A percentile compares a stretch with the other conserved stretches of the same genome.
These are phyloP conservation scores for Vulpes vulpes DNA, from an alignment of 2,113 vertebrate species.

Conservation along the genomic window DNA sequence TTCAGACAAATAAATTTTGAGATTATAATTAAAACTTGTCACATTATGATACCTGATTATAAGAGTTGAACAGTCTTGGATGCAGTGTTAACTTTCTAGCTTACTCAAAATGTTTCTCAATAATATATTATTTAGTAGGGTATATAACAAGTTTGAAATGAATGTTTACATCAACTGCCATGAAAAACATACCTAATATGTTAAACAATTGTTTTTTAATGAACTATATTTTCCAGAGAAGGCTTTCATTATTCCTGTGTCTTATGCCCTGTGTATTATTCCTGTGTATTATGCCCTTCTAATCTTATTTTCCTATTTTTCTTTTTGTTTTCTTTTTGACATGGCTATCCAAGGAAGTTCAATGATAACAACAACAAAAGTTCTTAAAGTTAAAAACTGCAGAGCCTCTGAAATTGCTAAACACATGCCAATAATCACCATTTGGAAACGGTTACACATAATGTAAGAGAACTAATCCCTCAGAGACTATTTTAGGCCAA, in stretches of 20 bases:
- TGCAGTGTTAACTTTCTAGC: not conserved
- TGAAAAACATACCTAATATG: not conserved
- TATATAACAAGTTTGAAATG: not conserved
- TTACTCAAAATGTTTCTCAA: slow-evolving; percentile 12
- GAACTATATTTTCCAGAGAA: slow-evolving; percentile 2
- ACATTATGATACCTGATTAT: not conserved
- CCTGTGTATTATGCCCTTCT: not conserved
- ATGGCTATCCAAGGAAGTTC: not conserved
- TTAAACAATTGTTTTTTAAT: not conserved
- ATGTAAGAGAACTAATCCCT: slow-evolving; percentile 43
- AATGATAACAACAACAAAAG: not conserved
- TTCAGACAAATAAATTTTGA: not conserved
- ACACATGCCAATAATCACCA: slow-evolving; percentile 24
- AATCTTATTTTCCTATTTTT: not conserved
- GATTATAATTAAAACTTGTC: not conserved
- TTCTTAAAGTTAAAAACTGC: slow-evolving; percentile 20
- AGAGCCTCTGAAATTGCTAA: slow-evolving; percentile 13
- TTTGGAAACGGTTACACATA: slow-evolving; percentile 35
- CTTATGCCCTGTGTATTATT: not conserved
- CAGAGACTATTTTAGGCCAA: slow-evolving; percentile 32
- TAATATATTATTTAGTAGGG: not conserved
- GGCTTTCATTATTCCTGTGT: not conserved
- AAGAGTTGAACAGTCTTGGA: not conserved
- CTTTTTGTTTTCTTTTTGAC: not conserved
- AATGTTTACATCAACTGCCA: not conserved